These are phyloP conservation scores for Morpho deidamia DNA, from an alignment of 2,888 invertebrate genomes.

Conservation along the genomic window DNA sequence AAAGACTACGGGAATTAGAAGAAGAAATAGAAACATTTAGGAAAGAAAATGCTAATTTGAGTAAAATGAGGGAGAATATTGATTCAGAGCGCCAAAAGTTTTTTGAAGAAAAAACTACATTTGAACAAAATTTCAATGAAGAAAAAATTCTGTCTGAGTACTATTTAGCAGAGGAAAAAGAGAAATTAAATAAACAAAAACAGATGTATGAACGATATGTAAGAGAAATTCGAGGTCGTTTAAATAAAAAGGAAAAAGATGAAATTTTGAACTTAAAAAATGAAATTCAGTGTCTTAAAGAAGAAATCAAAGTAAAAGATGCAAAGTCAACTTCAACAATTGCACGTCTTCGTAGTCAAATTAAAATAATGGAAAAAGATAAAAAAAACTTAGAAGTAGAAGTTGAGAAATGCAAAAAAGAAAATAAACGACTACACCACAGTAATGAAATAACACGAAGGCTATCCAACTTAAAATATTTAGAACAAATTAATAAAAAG, in stretches of 20 bases:
- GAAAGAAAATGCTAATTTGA: slow-evolving; percentile 67
- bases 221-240: slow-evolving; percentile 82
- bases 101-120: slow-evolving; percentile 78
- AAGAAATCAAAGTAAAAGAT: slow-evolving; percentile 85
- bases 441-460: slow-evolving; percentile 76
- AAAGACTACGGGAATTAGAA: slow-evolving; percentile 82
- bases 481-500: slow-evolving; percentile 85
- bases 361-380: slow-evolving; percentile 85
- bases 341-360: slow-evolving; percentile 85
- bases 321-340: slow-evolving; percentile 84
- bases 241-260: slow-evolving; percentile 83
- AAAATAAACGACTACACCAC: slow-evolving; percentile 80
- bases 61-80: slow-evolving; percentile 78
- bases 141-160: slow-evolving; percentile 82
- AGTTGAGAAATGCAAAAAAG: slow-evolving; percentile 82
- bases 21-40: slow-evolving; percentile 77
- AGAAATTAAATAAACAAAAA: slow-evolving; percentile 82
- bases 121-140: slow-evolving; percentile 80
- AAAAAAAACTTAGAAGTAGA: slow-evolving; percentile 81
- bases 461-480: slow-evolving; percentile 83
- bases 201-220: slow-evolving; percentile 82
- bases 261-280: slow-evolving; percentile 82
- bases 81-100: slow-evolving; percentile 80
- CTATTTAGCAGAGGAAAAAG: slow-evolving; percentile 83
- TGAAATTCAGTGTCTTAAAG: slow-evolving; percentile 81